These are phyloP conservation scores for Epicauta chinensis DNA, from an alignment of 1,140 invertebrate species.

Conservation along the genomic window DNA sequence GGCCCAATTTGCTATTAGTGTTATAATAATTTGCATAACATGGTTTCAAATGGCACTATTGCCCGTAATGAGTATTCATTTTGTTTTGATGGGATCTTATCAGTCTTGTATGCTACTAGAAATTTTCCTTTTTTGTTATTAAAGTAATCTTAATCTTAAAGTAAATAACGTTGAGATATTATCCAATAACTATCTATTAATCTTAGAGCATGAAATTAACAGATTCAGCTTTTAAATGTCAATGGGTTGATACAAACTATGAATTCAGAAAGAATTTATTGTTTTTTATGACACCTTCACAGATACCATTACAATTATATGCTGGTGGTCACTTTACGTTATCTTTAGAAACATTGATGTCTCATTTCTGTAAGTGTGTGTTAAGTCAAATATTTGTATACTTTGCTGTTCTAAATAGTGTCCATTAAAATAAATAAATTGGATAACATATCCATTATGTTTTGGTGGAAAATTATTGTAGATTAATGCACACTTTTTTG, in stretches of 20 bases:
- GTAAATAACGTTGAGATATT: too few relatives aligned
- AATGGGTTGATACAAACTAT: slow-evolving; percentile 24
- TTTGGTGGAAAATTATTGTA: too few relatives aligned
- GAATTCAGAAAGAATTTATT: slow-evolving; percentile 26
- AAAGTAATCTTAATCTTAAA: slow-evolving; percentile 27
- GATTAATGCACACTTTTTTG: too few relatives aligned
- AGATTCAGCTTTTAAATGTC: slow-evolving; percentile 18
- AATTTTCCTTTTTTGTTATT: slow-evolving; percentile 34
- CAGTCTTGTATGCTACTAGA: slow-evolving; percentile 30
- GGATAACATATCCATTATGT: too few relatives aligned
- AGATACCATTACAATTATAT: slow-evolving; percentile 23
- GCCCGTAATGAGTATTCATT: slow-evolving; percentile 18
- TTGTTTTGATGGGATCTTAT: slow-evolving; percentile 32
- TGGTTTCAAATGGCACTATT: slow-evolving; percentile 24
- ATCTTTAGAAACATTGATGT: slow-evolving; percentile 26
- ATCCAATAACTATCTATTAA: not conserved
- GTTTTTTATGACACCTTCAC: slow-evolving; percentile 26
- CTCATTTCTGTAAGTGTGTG: slow-evolving; percentile 15
- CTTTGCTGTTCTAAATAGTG: slow-evolving; percentile 21
- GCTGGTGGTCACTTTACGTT: slow-evolving; percentile 27
- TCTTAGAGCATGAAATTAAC: slow-evolving; percentile 28
- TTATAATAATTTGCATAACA: slow-evolving; percentile 26
- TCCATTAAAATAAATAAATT: too few relatives aligned
- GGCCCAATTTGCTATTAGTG: slow-evolving; percentile 24
- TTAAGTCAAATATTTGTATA: slow-evolving; percentile 12